phyloP scores from a whole-genome alignment of 2,113 vertebrate genomes.

The Callaeas wilsoni region DNA sequence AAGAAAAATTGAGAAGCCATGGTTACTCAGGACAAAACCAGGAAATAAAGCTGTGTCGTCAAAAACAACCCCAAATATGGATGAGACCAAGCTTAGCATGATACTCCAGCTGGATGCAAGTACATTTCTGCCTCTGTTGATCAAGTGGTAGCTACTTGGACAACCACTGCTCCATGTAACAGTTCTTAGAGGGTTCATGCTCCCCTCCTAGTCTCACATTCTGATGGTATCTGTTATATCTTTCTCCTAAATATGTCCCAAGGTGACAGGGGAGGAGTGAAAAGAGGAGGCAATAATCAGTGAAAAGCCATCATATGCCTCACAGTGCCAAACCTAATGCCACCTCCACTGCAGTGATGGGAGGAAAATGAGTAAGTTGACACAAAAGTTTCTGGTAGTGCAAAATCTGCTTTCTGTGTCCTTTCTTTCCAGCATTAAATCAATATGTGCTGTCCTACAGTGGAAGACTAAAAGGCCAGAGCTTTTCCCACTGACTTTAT shows the following conservation, averaged over 20 bases:
- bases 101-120: neutral
- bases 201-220: neutral
- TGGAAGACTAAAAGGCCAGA: neutral
- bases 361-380: neutral
- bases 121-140: neutral
- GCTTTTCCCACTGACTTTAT: neutral
- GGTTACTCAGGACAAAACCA: neutral
- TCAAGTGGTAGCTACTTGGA: neutral
- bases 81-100: neutral
- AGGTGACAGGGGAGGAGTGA: fast-evolving
- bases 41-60: neutral
- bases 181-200: neutral
- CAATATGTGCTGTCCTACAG: neutral
- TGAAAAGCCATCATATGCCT: neutral
- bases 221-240: neutral
- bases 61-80: neutral
- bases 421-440: neutral
- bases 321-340: neutral
- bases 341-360: neutral
- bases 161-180: neutral
- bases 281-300: neutral
- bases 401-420: neutral
- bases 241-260: neutral
- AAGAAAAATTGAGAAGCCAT: neutral
- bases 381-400: neutral